Evolutionary conservation across 2,113 vertebrate genomes (phyloP).

Genomic region (Bos taurus): ARS-UCD2.0 NC_037340.1:53855501-53856000

Average conservation of each 20-base stretch:
- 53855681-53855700: not conserved
- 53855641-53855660: not conserved
- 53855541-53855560: not conserved
- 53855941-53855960: slow-evolving; percentile 43
- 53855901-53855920: slow-evolving; percentile 35
- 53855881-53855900: slow-evolving; percentile 20
- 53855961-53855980: slow-evolving; percentile 33
- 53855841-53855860: not conserved
- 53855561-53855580: not conserved
- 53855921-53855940: slow-evolving; percentile 7
- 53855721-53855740: not conserved
- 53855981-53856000: slow-evolving; percentile 2
- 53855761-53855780: not conserved
- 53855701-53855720: not conserved
- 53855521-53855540: not conserved
- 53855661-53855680: not conserved
- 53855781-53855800: not conserved
- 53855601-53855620: accelerated
- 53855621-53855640: not conserved
- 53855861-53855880: not conserved
- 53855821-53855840: not conserved
- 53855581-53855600: not conserved
- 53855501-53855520: not conserved
- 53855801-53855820: not conserved
- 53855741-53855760: not conserved